Evolutionary conservation across 2,113 vertebrate species (phyloP), one percentile per base, ranked within the genome.

Genomic region (Perccottus glenii): DNA sequence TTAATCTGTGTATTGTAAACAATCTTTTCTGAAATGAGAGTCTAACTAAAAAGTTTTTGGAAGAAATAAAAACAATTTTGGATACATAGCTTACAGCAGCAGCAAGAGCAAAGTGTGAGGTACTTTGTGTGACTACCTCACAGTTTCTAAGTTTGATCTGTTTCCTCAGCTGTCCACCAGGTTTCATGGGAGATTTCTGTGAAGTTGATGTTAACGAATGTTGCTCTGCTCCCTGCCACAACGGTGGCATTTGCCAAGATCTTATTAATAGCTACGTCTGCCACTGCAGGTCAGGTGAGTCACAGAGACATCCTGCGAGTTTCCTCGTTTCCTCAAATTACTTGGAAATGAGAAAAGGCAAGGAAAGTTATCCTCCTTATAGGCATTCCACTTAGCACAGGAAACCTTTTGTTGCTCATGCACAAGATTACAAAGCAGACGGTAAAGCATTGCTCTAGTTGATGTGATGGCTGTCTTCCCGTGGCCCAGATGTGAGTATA

Each of bases 141-240:
- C 35, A 1, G 65, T 68, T 74, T 57, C 53, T 60, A 73, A 68
- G 9, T 35, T 62, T 82, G 67, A 82, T 73, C 33, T 77, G 80
- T 83, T 85, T 68, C 70, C 79, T 70, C 69, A 93, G 92, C 64
- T 94, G 92, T 87, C 89, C 86, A 51, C 78, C 90, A 81, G 92
- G 93, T 70, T 94, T 93, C 75, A 75, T 67, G 40, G 93, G 92
- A 27, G 85, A 82, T 68, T 91, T 90, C 70, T 95, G 94, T 85
- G 93, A 94, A 91, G 82, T 92, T 62, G 91, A 94, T 76, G 75
- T 94, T 86, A 93, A 95, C 83, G 93, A 96, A 77, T 95, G 93
- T 60, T 91, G 87, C 82, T 96, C 94, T 75, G 93, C 91, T 70
- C 91, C 93, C 43, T 95, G 94, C 89, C 86, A 91, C 38, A 89